Conservation (phyloP, 2,888 invertebrate species). For the Polymixis lichenea region DNA sequence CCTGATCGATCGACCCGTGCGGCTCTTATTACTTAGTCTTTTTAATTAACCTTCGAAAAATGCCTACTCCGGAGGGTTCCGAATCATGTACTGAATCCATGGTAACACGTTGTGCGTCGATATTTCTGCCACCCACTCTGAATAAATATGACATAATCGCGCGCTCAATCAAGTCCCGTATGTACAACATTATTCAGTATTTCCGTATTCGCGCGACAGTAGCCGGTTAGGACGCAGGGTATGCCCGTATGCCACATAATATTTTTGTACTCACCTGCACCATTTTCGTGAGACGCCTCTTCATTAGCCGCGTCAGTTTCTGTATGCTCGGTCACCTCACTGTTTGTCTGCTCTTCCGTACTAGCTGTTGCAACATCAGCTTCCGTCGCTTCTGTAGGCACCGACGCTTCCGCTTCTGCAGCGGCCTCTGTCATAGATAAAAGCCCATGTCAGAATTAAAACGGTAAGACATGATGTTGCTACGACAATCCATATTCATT, state of each 20-base stretch:
- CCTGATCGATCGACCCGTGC: too few species aligned
- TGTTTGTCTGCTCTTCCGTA: constrained; percentile 58
- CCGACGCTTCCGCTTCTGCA: constrained; percentile 68
- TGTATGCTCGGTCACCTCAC: constrained; percentile 65
- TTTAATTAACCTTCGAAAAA: too few species aligned
- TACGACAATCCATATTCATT: not conserved
- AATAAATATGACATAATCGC: not conserved
- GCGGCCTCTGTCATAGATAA: constrained; percentile 39
- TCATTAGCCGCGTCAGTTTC: constrained; percentile 68
- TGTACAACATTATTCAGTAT: not conserved
- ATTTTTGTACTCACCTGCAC: constrained; percentile 61
- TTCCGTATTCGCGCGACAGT: not conserved
- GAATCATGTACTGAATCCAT: too few species aligned
- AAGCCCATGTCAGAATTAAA: not conserved
- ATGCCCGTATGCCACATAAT: not conserved
- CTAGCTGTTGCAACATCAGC: constrained; percentile 65
- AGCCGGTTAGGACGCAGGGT: not conserved
- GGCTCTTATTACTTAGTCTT: too few species aligned
- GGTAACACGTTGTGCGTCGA: too few species aligned
- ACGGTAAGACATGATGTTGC: not conserved
- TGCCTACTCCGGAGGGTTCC: too few species aligned
- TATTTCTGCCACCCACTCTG: too few species aligned
- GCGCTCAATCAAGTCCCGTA: not conserved
- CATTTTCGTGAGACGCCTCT: constrained; percentile 80
- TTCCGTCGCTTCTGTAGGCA: constrained; percentile 77